These are phyloP conservation scores for Willisornis vidua DNA, from an alignment of 2,113 vertebrate genomes.

Conservation along the genomic window DNA sequence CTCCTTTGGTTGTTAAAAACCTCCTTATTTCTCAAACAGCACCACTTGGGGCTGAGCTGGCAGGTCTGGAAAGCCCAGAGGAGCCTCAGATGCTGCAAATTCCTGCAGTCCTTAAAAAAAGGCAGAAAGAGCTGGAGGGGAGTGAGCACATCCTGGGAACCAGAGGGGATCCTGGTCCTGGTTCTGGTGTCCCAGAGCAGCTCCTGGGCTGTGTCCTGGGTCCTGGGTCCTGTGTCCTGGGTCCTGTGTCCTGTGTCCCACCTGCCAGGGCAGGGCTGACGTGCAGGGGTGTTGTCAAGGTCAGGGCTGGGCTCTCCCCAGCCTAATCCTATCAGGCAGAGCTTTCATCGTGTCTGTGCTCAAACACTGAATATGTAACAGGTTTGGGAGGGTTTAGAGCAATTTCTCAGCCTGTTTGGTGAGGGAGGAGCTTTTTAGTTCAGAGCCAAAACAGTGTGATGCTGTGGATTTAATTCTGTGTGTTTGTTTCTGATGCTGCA, in stretches of 20 bases:
- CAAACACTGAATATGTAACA: rapidly evolving
- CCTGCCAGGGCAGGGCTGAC: neutral
- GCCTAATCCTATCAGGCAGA: neutral
- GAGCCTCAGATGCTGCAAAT: neutral
- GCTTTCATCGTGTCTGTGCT: neutral
- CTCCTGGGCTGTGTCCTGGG: neutral
- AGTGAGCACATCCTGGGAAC: neutral
- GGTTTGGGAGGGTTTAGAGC: neutral
- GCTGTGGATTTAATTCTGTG: neutral
- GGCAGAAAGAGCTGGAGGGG: neutral
- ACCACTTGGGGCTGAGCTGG: neutral
- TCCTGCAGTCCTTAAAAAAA: rapidly evolving
- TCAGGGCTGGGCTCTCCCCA: neutral
- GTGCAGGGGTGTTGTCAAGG: neutral
- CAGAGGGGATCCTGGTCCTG: rapidly evolving
- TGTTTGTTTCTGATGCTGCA: neutral
- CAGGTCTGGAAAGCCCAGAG: neutral
- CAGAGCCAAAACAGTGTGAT: rapidly evolving
- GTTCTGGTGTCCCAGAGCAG: neutral
- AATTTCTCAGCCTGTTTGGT: neutral
- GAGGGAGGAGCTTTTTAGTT: neutral
- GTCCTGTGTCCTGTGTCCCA: neutral
- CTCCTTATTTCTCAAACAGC: rapidly evolving
- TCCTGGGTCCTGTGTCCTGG: neutral
- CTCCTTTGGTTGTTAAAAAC: neutral